Evolutionary conservation across 2,888 invertebrate species (phyloP).

Genomic region (Netelia inedita): DNA sequence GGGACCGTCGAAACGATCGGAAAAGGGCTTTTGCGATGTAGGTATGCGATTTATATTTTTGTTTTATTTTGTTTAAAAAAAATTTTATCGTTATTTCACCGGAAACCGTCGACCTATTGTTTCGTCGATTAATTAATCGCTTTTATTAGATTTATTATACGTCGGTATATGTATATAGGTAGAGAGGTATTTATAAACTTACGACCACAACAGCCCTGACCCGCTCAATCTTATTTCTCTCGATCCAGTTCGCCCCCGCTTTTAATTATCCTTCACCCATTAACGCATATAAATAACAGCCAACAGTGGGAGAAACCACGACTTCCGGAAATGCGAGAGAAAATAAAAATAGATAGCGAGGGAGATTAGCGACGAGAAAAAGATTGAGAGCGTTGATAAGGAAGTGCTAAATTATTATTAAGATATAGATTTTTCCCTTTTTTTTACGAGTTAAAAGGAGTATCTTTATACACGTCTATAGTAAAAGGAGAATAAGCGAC

Average conservation of each 20-base stretch:
- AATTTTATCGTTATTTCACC: not conserved
- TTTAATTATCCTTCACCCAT: constrained; percentile 47
- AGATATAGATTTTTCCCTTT: not conserved
- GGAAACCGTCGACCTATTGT: constrained; percentile 29
- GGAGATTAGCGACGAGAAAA: not conserved
- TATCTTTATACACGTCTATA: not conserved
- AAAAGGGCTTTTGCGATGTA: constrained; percentile 26
- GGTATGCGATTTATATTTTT: constrained; percentile 20
- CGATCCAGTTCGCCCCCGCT: constrained; percentile 34
- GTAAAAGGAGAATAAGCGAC: constrained; percentile 50
- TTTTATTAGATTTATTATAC: constrained; percentile 3
- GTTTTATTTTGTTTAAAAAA: not conserved
- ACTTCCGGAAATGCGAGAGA: constrained; percentile 42
- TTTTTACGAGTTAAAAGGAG: not conserved
- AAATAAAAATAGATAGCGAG: not conserved
- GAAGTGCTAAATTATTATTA: not conserved
- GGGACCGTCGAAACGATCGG: constrained; percentile 18
- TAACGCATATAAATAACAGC: constrained; percentile 14
- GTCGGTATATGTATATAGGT: too few species aligned
- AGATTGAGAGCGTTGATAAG: not conserved
- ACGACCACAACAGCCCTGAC: constrained; percentile 16
- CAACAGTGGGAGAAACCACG: constrained; percentile 39
- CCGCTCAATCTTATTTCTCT: constrained; percentile 46
- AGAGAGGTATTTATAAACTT: not conserved
- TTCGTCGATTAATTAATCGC: not conserved